These are phyloP conservation scores for Plutomurus gul DNA, from an alignment of 1,140 invertebrate genomes.

Conservation along the genomic window DNA sequence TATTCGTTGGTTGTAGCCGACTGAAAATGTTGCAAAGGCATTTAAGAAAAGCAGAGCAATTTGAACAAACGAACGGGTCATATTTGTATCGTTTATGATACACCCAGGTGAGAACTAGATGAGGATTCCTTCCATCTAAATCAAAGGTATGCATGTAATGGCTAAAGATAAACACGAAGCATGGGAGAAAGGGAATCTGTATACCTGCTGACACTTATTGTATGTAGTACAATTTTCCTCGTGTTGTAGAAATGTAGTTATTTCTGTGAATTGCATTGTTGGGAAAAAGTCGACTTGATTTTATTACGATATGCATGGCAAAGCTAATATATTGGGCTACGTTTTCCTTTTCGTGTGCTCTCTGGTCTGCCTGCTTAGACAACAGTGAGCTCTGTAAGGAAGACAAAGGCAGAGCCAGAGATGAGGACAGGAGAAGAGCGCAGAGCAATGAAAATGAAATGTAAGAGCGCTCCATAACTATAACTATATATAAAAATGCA, in stretches of 20 bases:
- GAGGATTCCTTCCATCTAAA: constrained; percentile 27
- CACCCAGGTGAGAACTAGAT: constrained; percentile 20
- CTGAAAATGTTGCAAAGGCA: no score
- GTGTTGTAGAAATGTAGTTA: background rate
- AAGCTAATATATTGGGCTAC: constrained; percentile 1
- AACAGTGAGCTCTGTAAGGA: background rate
- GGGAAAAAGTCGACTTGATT: background rate
- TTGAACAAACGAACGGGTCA: background rate
- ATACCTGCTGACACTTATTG: no score
- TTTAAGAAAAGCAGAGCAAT: constrained; percentile 21
- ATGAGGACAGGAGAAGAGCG: background rate
- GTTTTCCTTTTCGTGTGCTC: background rate
- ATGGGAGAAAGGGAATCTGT: background rate
- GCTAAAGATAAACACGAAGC: background rate
- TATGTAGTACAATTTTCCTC: no score
- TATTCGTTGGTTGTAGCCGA: no score
- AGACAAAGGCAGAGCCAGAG: background rate
- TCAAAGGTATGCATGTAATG: constrained; percentile 27
- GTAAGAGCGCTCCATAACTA: constrained; percentile 1
- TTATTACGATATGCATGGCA: constrained; percentile 27
- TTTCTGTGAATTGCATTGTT: background rate
- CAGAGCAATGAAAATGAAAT: constrained; percentile 26
- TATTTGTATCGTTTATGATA: background rate
- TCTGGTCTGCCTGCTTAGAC: background rate
- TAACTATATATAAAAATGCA: constrained; percentile 45